These are phyloP conservation scores for Conus ventricosus DNA, from an alignment of 1,140 invertebrate genomes.

Conservation along the genomic window DNA sequence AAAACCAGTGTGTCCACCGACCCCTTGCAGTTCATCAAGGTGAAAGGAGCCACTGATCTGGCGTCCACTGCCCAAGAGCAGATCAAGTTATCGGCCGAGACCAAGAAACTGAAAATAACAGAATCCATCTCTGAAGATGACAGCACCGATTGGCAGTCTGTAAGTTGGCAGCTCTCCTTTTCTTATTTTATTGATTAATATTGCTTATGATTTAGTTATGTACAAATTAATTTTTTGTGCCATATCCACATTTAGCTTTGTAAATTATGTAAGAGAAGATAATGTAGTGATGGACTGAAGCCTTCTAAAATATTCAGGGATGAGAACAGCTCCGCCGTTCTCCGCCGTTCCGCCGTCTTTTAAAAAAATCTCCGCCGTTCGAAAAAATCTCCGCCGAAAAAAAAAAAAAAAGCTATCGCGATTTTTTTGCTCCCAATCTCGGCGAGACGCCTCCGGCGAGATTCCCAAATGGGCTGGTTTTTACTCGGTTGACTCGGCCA, in stretches of 20 bases:
- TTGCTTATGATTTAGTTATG: not conserved
- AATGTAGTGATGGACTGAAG: too few relatives aligned
- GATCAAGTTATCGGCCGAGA: slow-evolving; percentile 88
- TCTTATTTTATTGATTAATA: not conserved
- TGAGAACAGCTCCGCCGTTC: too few relatives aligned
- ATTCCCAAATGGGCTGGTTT: too few relatives aligned
- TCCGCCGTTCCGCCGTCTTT: too few relatives aligned
- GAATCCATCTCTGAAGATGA: slow-evolving; percentile 80
- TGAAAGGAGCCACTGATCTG: slow-evolving; percentile 73
- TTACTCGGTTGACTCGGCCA: too few relatives aligned
- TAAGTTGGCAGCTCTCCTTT: slow-evolving; percentile 76
- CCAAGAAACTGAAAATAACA: slow-evolving; percentile 84
- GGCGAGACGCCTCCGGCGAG: too few relatives aligned
- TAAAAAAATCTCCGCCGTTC: too few relatives aligned
- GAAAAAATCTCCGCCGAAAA: too few relatives aligned
- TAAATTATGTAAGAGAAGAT: not conserved
- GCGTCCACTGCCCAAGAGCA: slow-evolving; percentile 90
- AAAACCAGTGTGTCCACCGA: slow-evolving; percentile 74
- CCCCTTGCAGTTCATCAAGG: slow-evolving; percentile 91
- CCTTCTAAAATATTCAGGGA: too few relatives aligned
- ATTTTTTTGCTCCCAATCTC: too few relatives aligned
- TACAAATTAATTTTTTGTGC: not conserved
- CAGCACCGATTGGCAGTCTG: slow-evolving; percentile 88
- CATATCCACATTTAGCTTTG: not conserved
- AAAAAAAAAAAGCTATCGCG: too few relatives aligned